Percentiles rank a stretch among this genome's conserved stretches.
Evolutionary conservation across 2,888 invertebrate species (phyloP).

Genomic region (Watsonalla binaria): DNA sequence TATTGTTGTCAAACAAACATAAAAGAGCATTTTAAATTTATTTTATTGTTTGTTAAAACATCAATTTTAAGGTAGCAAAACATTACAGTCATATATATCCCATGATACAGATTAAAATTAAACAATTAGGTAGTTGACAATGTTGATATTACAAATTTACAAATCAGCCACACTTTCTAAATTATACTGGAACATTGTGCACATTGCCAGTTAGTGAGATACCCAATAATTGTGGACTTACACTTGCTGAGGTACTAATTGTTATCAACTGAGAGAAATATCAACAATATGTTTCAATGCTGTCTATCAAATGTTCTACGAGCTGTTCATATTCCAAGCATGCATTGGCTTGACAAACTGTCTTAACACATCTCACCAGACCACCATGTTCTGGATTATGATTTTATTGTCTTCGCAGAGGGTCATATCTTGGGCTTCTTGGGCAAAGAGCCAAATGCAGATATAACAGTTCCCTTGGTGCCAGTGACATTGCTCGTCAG

Average conservation of each 20-base stretch:
- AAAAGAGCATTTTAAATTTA: neutral
- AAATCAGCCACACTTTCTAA: neutral
- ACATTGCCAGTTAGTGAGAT: neutral
- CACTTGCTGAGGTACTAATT: too few relatives aligned
- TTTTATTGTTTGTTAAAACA: neutral
- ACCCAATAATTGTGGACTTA: too few relatives aligned
- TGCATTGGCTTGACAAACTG: too few relatives aligned
- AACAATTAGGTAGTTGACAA: neutral
- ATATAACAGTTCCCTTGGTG: constrained; percentile 94
- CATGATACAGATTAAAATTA: neutral
- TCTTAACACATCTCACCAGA: too few relatives aligned
- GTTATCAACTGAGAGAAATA: too few relatives aligned
- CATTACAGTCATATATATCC: neutral
- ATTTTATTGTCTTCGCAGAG: constrained; percentile 6
- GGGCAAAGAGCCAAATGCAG: constrained; percentile 93
- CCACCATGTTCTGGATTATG: neutral
- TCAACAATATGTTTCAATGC: too few relatives aligned
- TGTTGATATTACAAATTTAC: neutral
- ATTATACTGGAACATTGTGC: neutral
- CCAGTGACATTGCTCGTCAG: constrained; percentile 90
- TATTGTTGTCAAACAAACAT: constrained; percentile 3
- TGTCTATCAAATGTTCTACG: too few relatives aligned
- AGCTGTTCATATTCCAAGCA: too few relatives aligned
- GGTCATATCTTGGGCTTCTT: constrained; percentile 84
- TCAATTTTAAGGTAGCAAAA: neutral